Evolutionary conservation across 1,140 invertebrate species (phyloP).

Genomic region (Orussus abietinus): DNA sequence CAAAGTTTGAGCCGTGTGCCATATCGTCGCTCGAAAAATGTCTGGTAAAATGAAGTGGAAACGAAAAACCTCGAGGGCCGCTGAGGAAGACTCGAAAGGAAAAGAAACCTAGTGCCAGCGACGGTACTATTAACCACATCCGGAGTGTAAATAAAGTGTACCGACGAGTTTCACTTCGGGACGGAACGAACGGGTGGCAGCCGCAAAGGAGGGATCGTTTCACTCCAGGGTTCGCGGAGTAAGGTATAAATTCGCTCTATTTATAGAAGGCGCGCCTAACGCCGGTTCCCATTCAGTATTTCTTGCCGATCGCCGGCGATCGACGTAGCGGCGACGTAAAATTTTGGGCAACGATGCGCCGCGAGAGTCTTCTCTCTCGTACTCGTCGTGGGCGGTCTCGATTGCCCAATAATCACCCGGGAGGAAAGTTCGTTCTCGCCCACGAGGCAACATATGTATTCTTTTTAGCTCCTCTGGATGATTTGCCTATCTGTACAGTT

Average conservation of each 20-base stretch:
- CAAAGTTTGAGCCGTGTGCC: constrained; percentile 34
- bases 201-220: constrained; percentile 34
- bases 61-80: constrained; percentile 25
- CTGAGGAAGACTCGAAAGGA: constrained; percentile 17
- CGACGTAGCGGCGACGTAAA: background rate
- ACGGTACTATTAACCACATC: constrained; percentile 7
- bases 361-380: background rate
- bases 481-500: background rate
- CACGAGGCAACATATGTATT: constrained; percentile 4
- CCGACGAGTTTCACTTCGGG: constrained; percentile 3
- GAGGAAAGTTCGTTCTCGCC: background rate
- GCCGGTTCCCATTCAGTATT: constrained; percentile 30
- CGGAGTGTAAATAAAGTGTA: constrained; percentile 10
- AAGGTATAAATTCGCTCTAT: constrained; percentile 42
- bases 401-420: constrained; percentile 15
- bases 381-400: constrained; percentile 14
- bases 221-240: constrained; percentile 41
- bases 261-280: constrained; percentile 26
- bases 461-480: background rate
- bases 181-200: constrained; percentile 7
- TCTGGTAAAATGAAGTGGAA: constrained; percentile 46
- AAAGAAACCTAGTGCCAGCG: constrained; percentile 16
- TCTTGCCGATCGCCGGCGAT: constrained; percentile 11
- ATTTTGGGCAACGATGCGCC: background rate
- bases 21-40: constrained; percentile 35